Base-by-base conservation (phyloP, 2,888 invertebrate species). In the Lycia hirtaria region DNA sequence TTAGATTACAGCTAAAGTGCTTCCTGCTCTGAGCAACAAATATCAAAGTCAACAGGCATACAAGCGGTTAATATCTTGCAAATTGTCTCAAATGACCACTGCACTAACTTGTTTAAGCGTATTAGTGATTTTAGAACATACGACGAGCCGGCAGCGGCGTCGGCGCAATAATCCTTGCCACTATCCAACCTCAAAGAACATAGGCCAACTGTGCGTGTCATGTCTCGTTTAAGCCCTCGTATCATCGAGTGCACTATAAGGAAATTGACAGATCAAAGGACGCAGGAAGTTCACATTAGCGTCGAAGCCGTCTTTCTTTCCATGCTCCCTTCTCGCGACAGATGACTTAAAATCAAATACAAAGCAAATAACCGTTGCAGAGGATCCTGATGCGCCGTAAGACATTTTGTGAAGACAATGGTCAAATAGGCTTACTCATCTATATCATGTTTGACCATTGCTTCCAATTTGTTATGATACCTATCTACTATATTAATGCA, bases 271-370 rank as follows among this genome's bases (percentile, higher is more conserved):
- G 80, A 87, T 81, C 83, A 88, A 85, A 86, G 85, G 82, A 77
- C 77, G 63, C 87, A 84, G 90, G 90, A 90, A 84, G 88, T 85
- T 75, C 78, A 80, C 82, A 89, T 89, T 88, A 89, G 76, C 80
- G 76, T 73, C 72, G 78, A 74, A 75, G 77, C 73, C 79, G 76
- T 72, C 78, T 73, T 77, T 83, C 81, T 81, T 85, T 81, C 71
- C 62, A 41, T 58, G 71, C 74, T 76, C 75, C 75, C 72, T n/a
- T 71, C 75, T 76, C 72, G 68, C 67, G 60, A 5, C 12, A 28
- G 26, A n/a, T n/a, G n/a, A n/a, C n/a, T n/a, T n/a, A n/a, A n/a
- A n/a, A n/a, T n/a, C n/a, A n/a, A n/a, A n/a, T n/a, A n/a, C n/a
- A n/a, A n/a, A n/a, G n/a, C n/a, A n/a, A n/a, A n/a, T n/a, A n/a